Evolutionary conservation across 2,888 invertebrate species (phyloP).

Genomic region (Phragmatobia fuliginosa): DNA sequence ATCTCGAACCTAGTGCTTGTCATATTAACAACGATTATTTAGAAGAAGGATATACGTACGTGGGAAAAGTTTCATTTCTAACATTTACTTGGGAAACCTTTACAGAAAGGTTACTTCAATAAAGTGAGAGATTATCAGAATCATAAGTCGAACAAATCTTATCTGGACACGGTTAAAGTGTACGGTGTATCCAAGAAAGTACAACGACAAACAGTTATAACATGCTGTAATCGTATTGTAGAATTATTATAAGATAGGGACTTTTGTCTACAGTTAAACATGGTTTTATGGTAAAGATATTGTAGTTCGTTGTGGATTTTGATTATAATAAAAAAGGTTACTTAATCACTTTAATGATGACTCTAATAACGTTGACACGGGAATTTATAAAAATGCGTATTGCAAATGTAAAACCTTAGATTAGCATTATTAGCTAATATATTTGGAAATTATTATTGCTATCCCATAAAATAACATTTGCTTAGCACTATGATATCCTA

Average conservation of each 20-base stretch:
- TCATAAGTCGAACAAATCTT: conserved; percentile 40
- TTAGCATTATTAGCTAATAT: too few species aligned
- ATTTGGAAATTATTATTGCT: too few species aligned
- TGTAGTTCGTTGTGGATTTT: too few species aligned
- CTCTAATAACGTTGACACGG: too few species aligned
- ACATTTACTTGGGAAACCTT: conserved; percentile 33
- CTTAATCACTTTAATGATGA: too few species aligned
- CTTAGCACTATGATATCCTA: too few species aligned
- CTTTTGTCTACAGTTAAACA: not conserved
- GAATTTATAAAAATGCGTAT: too few species aligned
- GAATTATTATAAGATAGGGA: not conserved
- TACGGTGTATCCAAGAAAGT: conserved; percentile 21
- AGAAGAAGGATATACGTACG: conserved; percentile 13
- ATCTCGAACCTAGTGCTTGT: too few species aligned
- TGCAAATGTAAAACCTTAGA: too few species aligned
- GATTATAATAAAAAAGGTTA: too few species aligned
- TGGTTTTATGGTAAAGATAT: not conserved
- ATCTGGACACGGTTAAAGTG: conserved; percentile 26
- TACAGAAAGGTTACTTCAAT: conserved; percentile 35
- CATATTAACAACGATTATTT: not conserved
- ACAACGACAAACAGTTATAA: conserved; percentile 34
- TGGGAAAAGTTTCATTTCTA: conserved; percentile 28
- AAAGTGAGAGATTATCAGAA: conserved; percentile 39
- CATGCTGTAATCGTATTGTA: not conserved
- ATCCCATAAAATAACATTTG: too few species aligned